Evolutionary conservation across 2,797 vertebrate species (phyloP).

Genomic region (Craterocephalus amniculus): DNA sequence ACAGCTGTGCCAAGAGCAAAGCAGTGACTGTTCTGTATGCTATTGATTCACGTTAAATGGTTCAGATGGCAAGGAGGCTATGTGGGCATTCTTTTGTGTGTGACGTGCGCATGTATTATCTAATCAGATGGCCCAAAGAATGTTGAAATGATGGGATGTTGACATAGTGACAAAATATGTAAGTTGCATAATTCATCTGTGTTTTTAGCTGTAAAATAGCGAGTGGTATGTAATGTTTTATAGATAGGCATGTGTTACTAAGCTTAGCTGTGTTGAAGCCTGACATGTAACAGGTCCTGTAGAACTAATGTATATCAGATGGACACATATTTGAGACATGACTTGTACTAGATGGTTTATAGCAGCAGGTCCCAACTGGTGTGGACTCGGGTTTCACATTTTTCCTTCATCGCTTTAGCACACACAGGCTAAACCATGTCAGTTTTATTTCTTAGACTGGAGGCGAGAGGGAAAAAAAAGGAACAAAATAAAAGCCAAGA

Average conservation of each 20-base stretch:
- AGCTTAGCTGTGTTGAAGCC: constrained; percentile 24
- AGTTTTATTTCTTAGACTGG: constrained; percentile 12
- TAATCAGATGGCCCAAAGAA: constrained; percentile 37
- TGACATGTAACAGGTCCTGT: constrained; percentile 32
- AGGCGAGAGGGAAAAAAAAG: neutral
- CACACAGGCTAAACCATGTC: neutral
- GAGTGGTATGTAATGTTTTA: constrained; percentile 22
- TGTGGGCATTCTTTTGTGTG: constrained; percentile 1
- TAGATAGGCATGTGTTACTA: constrained; percentile 47
- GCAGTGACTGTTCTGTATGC: constrained; percentile 50
- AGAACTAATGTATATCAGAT: constrained; percentile 21
- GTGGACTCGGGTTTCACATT: constrained; percentile 27
- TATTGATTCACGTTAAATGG: constrained; percentile 70
- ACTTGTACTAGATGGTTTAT: constrained; percentile 28
- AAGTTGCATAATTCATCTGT: constrained; percentile 33
- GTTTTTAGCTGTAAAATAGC: constrained; percentile 28
- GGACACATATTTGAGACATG: constrained; percentile 37
- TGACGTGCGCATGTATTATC: constrained; percentile 16
- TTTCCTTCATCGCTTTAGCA: constrained; percentile 7
- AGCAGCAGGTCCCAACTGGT: constrained; percentile 10
- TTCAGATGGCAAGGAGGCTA: constrained; percentile 29
- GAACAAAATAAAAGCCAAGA: neutral
- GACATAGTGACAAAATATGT: constrained; percentile 24
- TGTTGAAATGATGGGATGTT: constrained; percentile 46
- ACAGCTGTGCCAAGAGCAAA: constrained; percentile 25